Percentiles rank a stretch among this genome's conserved stretches.
These are phyloP conservation scores for Oceanodroma tethys DNA, from an alignment of 2,113 vertebrate genomes.

Conservation along the genomic window DNA sequence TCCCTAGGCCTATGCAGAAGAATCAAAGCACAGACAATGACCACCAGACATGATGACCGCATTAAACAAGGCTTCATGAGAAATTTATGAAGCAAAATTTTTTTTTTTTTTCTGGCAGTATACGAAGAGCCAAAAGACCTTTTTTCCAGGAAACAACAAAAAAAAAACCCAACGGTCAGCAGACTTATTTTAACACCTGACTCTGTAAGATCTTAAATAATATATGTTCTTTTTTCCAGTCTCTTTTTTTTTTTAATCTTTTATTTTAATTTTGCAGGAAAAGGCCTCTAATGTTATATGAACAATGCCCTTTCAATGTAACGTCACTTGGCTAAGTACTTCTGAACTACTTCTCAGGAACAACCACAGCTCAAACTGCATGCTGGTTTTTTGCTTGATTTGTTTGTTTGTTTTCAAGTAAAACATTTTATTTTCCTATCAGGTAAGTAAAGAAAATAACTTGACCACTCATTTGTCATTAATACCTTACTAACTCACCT, in stretches of 20 bases:
- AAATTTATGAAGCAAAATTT: conserved; percentile 63
- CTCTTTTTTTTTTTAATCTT: neutral
- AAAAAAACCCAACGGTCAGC: neutral
- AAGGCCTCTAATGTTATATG: neutral
- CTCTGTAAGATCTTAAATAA: neutral
- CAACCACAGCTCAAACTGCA: neutral
- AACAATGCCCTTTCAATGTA: neutral
- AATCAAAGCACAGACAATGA: conserved; percentile 45
- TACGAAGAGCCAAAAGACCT: neutral
- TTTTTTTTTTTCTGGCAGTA: neutral
- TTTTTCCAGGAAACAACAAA: conserved; percentile 5
- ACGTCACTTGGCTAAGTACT: neutral
- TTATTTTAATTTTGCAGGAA: neutral
- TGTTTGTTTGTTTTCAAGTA: neutral
- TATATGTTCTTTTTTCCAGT: neutral
- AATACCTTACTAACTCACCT: neutral
- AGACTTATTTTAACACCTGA: neutral
- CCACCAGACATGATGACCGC: conserved; percentile 41
- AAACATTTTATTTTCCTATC: neutral
- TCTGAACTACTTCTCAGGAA: neutral
- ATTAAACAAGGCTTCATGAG: conserved; percentile 61
- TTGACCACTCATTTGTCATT: neutral
- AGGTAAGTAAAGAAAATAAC: neutral
- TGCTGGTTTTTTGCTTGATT: neutral
- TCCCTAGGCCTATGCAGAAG: conserved; percentile 4